Evolutionary conservation across 2,113 vertebrate species (phyloP).

Genomic region (Cyanistes caeruleus): DNA sequence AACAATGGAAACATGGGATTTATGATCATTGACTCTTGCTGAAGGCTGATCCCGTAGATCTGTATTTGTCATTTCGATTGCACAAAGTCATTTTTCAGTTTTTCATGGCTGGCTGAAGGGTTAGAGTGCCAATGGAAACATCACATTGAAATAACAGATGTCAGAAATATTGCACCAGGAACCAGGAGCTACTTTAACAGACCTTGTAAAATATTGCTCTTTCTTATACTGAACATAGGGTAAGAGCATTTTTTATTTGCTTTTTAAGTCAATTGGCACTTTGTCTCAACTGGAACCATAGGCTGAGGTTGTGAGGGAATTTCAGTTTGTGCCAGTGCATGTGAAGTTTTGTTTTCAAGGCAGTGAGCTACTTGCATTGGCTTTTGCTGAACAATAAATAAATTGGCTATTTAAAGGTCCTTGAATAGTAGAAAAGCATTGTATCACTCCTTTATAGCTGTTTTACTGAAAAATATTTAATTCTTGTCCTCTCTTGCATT

Average conservation of each 20-base stretch:
- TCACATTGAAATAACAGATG: background rate
- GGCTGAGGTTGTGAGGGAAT: background rate
- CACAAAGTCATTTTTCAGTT: slow-evolving; percentile 18
- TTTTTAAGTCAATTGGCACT: background rate
- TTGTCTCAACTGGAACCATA: background rate
- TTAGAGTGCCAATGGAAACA: slow-evolving; percentile 22
- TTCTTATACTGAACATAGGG: background rate
- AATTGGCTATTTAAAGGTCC: background rate
- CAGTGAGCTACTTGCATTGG: background rate
- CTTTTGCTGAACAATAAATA: background rate
- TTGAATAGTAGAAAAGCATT: background rate
- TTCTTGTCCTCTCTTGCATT: background rate
- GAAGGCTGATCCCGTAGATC: slow-evolving; percentile 19
- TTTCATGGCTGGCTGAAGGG: background rate
- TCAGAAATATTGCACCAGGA: background rate
- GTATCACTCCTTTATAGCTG: background rate
- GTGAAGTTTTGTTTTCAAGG: background rate
- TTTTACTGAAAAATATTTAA: background rate
- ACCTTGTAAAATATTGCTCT: background rate
- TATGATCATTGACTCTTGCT: slow-evolving; percentile 24
- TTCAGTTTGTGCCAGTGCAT: background rate
- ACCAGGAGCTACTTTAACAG: background rate
- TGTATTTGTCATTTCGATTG: background rate
- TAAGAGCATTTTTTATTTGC: background rate
- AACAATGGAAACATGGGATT: slow-evolving; percentile 16